A percentile compares a stretch with the other conserved stretches of the same genome.
These are phyloP conservation scores for Mustela erminea DNA, from an alignment of 2,797 vertebrate genomes.

Conservation along the genomic window DNA sequence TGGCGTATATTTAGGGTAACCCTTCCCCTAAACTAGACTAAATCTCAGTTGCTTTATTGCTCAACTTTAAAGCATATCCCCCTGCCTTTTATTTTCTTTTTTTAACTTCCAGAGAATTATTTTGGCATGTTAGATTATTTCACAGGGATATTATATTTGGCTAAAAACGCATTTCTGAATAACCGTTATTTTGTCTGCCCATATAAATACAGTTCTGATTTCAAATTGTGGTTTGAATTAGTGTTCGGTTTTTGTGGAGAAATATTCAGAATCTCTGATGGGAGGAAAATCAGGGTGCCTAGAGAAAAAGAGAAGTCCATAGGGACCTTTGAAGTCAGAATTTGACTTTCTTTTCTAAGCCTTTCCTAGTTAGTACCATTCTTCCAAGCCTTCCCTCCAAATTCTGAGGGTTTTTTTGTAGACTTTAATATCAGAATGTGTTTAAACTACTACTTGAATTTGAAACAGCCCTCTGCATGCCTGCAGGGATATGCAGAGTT, in stretches of 20 bases:
- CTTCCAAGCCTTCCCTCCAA: not conserved
- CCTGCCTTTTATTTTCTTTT: not conserved
- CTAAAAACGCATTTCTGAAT: slow-evolving; percentile 71
- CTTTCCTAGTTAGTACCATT: not conserved
- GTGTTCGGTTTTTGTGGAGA: slow-evolving; percentile 61
- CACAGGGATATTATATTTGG: slow-evolving; percentile 75
- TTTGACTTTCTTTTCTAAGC: slow-evolving; percentile 17
- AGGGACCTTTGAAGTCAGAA: not conserved
- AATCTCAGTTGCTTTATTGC: not conserved
- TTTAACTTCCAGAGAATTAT: slow-evolving; percentile 56
- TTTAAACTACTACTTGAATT: not conserved
- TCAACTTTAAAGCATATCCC: not conserved
- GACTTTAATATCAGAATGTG: not conserved
- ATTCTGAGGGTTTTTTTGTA: not conserved
- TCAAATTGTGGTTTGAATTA: slow-evolving; percentile 77
- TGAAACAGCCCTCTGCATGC: not conserved
- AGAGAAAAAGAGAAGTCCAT: not conserved
- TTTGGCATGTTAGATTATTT: slow-evolving; percentile 72
- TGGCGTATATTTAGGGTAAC: not conserved
- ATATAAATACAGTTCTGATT: slow-evolving; percentile 75
- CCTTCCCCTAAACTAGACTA: not conserved
- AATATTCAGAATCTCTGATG: slow-evolving; percentile 58
- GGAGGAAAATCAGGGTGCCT: slow-evolving; percentile 4
- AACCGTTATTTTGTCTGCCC: slow-evolving; percentile 62
- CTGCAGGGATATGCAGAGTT: not conserved